Percentiles rank a stretch among this genome's conserved stretches.
phyloP scores from a whole-genome alignment of 2,888 invertebrate species.

The Trachelus iudaicus region DNA sequence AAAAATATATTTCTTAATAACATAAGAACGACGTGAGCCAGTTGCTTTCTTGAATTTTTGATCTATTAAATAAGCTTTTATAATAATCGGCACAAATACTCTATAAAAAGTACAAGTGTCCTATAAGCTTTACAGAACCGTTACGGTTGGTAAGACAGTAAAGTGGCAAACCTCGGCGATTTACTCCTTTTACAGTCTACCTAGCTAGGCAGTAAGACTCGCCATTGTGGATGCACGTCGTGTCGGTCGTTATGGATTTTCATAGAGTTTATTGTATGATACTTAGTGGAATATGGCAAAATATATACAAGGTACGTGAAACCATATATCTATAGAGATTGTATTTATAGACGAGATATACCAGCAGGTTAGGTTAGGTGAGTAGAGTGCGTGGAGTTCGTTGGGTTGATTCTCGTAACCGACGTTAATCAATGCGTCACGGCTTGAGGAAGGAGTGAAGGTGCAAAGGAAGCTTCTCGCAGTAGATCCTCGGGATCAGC shows the following conservation, averaged over 20 bases:
- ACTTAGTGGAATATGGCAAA: background rate
- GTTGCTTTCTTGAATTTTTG: slow-evolving; percentile 14
- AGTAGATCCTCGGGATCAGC: slow-evolving; percentile 18
- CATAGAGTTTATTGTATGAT: background rate
- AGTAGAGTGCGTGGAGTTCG: background rate
- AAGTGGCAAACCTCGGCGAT: background rate
- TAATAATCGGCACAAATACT: background rate
- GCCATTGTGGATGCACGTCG: background rate
- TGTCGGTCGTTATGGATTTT: background rate
- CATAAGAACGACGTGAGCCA: too few species aligned
- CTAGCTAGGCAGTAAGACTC: background rate
- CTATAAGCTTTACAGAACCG: background rate
- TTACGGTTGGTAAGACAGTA: background rate
- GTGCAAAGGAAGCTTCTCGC: slow-evolving; percentile 12
- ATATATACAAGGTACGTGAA: background rate
- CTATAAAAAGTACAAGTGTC: background rate
- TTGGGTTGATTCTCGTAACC: slow-evolving; percentile 16
- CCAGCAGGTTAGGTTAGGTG: background rate
- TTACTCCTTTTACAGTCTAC: background rate
- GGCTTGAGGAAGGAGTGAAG: slow-evolving; percentile 5
- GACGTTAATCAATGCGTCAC: slow-evolving; percentile 30
- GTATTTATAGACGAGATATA: background rate
- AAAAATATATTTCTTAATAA: too few species aligned
- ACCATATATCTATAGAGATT: background rate
- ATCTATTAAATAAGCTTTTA: slow-evolving; percentile 13